Conservation (phyloP, 2,888 invertebrate genomes). For the Deladenus siricidicola region DNA sequence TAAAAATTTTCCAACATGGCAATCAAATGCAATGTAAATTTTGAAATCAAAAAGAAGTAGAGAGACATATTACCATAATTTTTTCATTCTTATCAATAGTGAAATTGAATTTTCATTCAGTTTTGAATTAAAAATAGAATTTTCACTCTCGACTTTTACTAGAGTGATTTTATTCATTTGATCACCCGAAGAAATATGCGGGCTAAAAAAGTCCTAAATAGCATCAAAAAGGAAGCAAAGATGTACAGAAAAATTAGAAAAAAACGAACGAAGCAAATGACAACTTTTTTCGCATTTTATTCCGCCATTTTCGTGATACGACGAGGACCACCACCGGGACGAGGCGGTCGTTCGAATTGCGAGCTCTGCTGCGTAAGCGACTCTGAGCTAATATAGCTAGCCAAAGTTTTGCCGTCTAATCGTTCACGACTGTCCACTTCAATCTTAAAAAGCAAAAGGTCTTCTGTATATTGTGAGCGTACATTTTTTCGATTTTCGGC, state of each 20-base stretch:
- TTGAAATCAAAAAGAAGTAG: no score
- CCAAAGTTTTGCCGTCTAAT: slow-evolving; percentile 27
- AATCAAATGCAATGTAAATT: no score
- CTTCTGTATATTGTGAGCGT: no score
- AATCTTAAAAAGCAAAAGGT: no score
- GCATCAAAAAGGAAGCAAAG: background rate
- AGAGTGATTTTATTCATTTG: no score
- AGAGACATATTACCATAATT: no score
- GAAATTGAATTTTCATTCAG: no score
- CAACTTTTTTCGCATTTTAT: slow-evolving; percentile 7
- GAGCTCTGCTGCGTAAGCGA: background rate
- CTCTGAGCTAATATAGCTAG: slow-evolving; percentile 26
- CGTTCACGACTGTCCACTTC: slow-evolving; percentile 67
- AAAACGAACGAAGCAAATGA: background rate
- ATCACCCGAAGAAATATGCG: background rate
- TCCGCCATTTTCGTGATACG: slow-evolving; percentile 46
- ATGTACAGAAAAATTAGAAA: background rate
- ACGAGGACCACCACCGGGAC: slow-evolving; percentile 61
- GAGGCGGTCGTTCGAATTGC: slow-evolving; percentile 84
- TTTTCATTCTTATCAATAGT: no score
- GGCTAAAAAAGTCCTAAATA: background rate
- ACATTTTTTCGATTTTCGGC: no score
- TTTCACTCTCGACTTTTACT: no score
- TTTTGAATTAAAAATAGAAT: no score
- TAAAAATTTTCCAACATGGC: no score